Base-by-base conservation (phyloP, 92 coral and sea anemone genomes). In the Virgularia gustaviana region DNA sequence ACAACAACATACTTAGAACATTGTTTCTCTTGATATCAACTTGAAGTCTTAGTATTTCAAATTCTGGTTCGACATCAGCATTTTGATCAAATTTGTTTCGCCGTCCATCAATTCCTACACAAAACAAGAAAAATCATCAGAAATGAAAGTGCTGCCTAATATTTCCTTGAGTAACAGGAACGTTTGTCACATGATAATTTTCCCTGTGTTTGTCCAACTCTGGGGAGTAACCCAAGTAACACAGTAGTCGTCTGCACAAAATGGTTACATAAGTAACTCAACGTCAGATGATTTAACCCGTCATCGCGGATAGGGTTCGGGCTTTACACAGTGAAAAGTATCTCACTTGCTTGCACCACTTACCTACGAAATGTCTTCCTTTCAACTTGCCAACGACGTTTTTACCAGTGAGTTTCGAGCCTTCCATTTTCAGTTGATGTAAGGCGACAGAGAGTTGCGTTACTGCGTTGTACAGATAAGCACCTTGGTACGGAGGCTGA, bases 11-110 rank as follows among this genome's bases (percentile, higher is more conserved):
- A 60, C 66, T 60, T 60, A 60, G 8, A 34, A n/a, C 22, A 60
- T 35, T 19, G 32, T 60, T 60, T n/a, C 37, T n/a, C n/a, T n/a
- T n/a, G n/a, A n/a, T 60, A 47, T 60, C 66, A 13, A 25, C 11
- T n/a, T 11, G 34, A 6, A 68, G 57, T 25, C 61, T 9, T 4
- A 68, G 39, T 22, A 68, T 34, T 18, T 58, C 33, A 68, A 12
- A 68, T n/a, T 68, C 45, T n/a, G 47, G 51, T 35, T 44, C 23
- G 18, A 68, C 75, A 49, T 68, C 75, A 19, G 75, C 75, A 22
- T 68, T 68, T 1, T 68, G 9, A 24, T 68, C 75, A 33, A 68
- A 68, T 49, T 49, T 13, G 25, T 68, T 58, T 51, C 18, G 54
- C 30, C 35, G 47, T 27, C 75, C 60, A 24, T 68, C 75, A 22